Base-by-base conservation (phyloP, 1,140 invertebrate species). In the Heliconius eleuchia region DNA sequence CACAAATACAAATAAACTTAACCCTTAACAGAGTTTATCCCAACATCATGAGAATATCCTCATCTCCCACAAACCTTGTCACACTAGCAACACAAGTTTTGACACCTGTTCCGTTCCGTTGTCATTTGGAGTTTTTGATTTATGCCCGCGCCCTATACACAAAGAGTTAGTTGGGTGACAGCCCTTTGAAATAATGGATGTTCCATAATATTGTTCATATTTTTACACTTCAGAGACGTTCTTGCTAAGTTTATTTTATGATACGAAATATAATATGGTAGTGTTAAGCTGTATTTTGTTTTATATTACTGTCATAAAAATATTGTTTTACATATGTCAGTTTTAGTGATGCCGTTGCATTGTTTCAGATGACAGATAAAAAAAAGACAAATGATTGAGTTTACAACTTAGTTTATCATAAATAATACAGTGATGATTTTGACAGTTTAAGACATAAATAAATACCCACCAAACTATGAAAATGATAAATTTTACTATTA, bases 91-190 rank as follows among this genome's bases (percentile, higher is more conserved):
- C 46, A 83, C 80, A 86, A 86, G 80, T 82, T 86, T 76, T 84
- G 82, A 78, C 85, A 87, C 82, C 83, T 83, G 84, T 81, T 81
- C 57, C 80, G 83, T 81, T 81, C 57, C 80, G 78, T 70, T 82
- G 86, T 87, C 86, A 85, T 85, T 85, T 80, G 71, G 86, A 88
- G 81, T 86, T 86, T 85, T 84, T 86, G 87, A 88, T 88, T 88
- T 88, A 88, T 86, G 82, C 76, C 42, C 79, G 77, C 78, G 72
- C 76, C 78, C 79, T 55, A 73, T 75, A 74, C 66, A 78, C 75
- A 81, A 71, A 81, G 76, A 74, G 76, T 83, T 79, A 82, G 77
- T 60, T 55, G 75, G 79, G 66, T 79, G 82, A 80, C 84, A 80
- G 13, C 55, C 72, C 71, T 79, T 79, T 76, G 71, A 80, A 76